Base-by-base conservation (phyloP, 2,113 vertebrate species). In the Pangasianodon hypophthalmus region DNA sequence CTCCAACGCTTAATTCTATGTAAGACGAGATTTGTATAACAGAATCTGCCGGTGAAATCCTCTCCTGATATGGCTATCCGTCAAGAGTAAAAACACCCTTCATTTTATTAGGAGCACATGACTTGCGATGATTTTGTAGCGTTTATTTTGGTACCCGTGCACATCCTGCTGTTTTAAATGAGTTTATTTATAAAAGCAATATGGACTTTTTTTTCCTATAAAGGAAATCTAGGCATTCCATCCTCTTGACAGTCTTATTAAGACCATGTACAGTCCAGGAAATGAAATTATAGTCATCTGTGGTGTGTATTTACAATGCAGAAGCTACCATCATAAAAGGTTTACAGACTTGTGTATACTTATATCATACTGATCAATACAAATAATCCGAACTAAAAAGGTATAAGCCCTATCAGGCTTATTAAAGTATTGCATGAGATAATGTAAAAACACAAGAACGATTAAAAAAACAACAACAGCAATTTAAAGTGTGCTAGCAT, bases 91-190 rank as follows among this genome's bases (percentile, higher is more conserved):
- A 46, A 85, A 48, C 56, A 85, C 32, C 26, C 84, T 48, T 67
- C 26, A 2, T 85, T 85, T 64, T 50, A 86, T 86, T 50, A 69
- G 26, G 14, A 86, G 46, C 29, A 69, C 84, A 50, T 67, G 60
- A 50, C 58, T 83, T 62, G 56, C 44, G 10, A 62, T 84, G 83
- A 84, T 41, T 62, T 29, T 44, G 83, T 26, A 26, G 3, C 58
- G 18, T 50, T 86, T 69, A 69, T 86, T 69, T 69, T 32, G 26
- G 62, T 69, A 32, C 62, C 62, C 3, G 1, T 21, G 44, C 62
- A 86, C 32, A 86, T 69, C 44, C 46, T 48, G 84, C 84, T 69
- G 84, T 52, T 86, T 50, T 86, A 69, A 69, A 86, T 52, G 64
- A 48, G 84, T 52, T 86, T 52, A 44, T 32, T 11, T 1, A 37